Evolutionary conservation across 2,113 vertebrate species (phyloP), one percentile per base, ranked within the genome.

Genomic region (Fulmarus glacialis): DNA sequence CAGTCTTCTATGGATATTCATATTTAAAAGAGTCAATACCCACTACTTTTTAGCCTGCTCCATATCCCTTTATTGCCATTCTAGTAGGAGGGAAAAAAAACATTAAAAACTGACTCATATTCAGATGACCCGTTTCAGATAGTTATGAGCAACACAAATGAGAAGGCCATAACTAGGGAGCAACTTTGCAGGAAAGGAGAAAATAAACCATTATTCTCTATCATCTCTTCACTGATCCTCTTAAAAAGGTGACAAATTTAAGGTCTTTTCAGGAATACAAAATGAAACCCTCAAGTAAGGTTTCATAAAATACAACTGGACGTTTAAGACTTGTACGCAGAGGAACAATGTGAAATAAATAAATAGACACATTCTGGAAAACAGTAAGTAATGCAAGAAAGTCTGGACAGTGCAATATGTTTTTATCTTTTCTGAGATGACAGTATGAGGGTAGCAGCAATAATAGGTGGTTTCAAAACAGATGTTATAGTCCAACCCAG

Each of bases 41-140:
- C 53, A 91, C 60, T 52, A 52, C 32, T 79, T 86, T 91, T 94
- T 50, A 95, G 36, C 45, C 34, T 93, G 89, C 86, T 91, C 32
- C 83, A 84, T 89, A 94, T 77, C 84, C 56, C 52, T 95, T 97
- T 97, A 96, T 90, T 92, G 64, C 66, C 11, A 3, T 59, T 87
- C 60, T 50, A 63, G 68, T 9, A 92, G 75, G 50, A 74, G 18
- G 20, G 15, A 36, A 81, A 79, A 87, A 68, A 32, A 36, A 5
- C 56, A 48, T 82, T 84, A 82, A 67, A 71, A 87, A 26, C 42
- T 12, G 58, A 38, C 68, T 89, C 19, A 7, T 60, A 45, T 89
- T 89, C 2, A 9, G 80, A 63, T 84, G 62, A 82, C 64, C 79
- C 67, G 20, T 70, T 96, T 95, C 75, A 90, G 71, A 82, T 16